Conservation (phyloP, 2,797 vertebrate species). For the Ptychadena robeensis region DNA sequence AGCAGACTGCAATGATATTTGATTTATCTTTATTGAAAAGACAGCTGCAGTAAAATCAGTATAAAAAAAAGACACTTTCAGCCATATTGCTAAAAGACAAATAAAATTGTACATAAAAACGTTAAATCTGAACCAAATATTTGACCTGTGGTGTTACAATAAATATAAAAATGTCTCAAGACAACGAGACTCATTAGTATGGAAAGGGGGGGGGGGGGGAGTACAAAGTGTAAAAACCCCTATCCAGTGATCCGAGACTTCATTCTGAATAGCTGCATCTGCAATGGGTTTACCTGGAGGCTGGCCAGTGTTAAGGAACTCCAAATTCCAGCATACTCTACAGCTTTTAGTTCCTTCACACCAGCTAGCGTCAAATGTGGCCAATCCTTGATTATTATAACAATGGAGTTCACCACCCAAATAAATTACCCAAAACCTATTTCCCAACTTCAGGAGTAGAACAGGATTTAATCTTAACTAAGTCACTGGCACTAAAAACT, state of each 20-base stretch:
- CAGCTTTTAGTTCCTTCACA: background rate
- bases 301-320: background rate
- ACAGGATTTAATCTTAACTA: background rate
- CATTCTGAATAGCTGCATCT: background rate
- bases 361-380: background rate
- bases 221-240: background rate
- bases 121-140: background rate
- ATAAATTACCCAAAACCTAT: background rate
- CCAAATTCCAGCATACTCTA: background rate
- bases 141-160: constrained; percentile 2
- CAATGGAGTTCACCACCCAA: background rate
- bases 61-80: constrained; percentile 30
- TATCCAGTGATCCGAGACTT: background rate
- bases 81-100: constrained; percentile 2
- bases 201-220: constrained; percentile 2
- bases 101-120: background rate
- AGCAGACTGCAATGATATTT: constrained; percentile 1
- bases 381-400: background rate
- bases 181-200: background rate
- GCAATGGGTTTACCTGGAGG: background rate
- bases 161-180: constrained; percentile 14
- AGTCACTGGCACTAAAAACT: background rate
- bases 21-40: constrained; percentile 31
- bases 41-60: constrained; percentile 10
- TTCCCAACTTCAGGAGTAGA: background rate